Base-by-base conservation (phyloP, 1,140 invertebrate genomes). In the Littorina saxatilis region DNA sequence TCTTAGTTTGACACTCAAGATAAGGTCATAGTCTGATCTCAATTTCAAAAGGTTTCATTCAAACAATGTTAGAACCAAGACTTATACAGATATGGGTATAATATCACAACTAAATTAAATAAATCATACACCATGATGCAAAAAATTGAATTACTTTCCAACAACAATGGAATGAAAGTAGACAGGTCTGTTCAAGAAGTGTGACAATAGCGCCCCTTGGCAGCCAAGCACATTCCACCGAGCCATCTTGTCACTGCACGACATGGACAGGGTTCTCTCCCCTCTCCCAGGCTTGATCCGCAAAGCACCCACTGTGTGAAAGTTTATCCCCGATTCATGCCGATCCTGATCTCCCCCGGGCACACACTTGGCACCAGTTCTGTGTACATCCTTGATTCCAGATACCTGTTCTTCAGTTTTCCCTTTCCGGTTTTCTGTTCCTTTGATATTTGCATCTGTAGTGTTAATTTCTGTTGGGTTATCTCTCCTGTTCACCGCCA, bases 271-370 rank as follows among this genome's bases (percentile, higher is more conserved):
- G 1, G 98, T 99, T 63, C 95, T 95, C 90, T 98, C 96, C 0
- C 98, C 98, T 89, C 97, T 93, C 0, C 98, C 98, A 66, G 98
- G 98, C 92, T 99, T 99, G 2, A 95, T 98, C 73, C 98, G 94
- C 13, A 98, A 93, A 55, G 94, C 95, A 29, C 96, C 96, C 23
- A 88, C 81, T 1, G 95, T 89, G 89, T 98, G 97, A 91, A 96
- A 97, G 39, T 94, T 90, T 13, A 82, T 61, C 15, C 96, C 96
- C 43, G 86, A 82, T 11, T 81, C 79, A n/a, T 80, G 84, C 1
- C 82, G 82, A 84, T 93, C 93, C 79, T 93, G 91, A 7, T 43
- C 40, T 40, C 90, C 93, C 23, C 88, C 90, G 47, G 88, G 83
- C 29, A 98, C 92, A 90, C 96, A 96, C 93, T 98, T 99, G 27